phyloP scores from a whole-genome alignment of 2,797 vertebrate genomes.

The Poecilia gillii region DNA sequence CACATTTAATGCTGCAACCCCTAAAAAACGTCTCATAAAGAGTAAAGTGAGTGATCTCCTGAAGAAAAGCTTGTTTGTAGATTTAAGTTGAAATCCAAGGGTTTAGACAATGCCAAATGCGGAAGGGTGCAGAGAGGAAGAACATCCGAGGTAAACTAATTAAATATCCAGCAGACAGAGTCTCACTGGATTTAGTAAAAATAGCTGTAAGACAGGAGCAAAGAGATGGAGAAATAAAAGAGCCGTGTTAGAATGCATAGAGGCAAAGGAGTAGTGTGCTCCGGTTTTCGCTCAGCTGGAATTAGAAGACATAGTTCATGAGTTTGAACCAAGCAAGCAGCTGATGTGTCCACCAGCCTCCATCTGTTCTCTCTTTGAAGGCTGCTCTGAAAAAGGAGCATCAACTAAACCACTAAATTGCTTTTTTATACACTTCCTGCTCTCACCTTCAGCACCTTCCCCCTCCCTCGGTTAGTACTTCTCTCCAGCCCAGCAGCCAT shows the following conservation, averaged over 20 bases:
- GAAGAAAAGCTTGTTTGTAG: not conserved
- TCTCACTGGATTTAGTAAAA: slow-evolving; percentile 24
- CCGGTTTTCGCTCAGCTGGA: slow-evolving; percentile 18
- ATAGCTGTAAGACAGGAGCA: slow-evolving; percentile 1
- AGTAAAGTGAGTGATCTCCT: not conserved
- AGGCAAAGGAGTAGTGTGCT: slow-evolving; percentile 18
- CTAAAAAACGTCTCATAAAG: not conserved
- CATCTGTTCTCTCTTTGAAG: slow-evolving; percentile 39
- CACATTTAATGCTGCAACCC: not conserved
- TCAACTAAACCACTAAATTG: slow-evolving; percentile 43
- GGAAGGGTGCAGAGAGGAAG: slow-evolving; percentile 1
- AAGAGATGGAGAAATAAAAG: slow-evolving; percentile 39
- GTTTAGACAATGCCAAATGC: slow-evolving; percentile 6
- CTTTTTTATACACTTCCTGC: slow-evolving; percentile 19
- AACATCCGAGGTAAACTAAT: slow-evolving; percentile 18
- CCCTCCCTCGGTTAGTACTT: slow-evolving; percentile 4
- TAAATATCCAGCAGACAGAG: not conserved
- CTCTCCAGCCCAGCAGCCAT: slow-evolving; percentile 15
- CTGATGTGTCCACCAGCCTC: slow-evolving; percentile 36
- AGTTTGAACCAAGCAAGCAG: slow-evolving; percentile 26
- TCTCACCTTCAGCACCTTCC: slow-evolving; percentile 17
- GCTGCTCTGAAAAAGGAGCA: slow-evolving; percentile 18
- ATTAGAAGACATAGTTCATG: slow-evolving; percentile 34
- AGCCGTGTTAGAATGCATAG: slow-evolving; percentile 17
- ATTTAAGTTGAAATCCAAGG: slow-evolving; percentile 5